phyloP scores from a whole-genome alignment of 2,113 vertebrate species.

The Eublepharis macularius region DNA sequence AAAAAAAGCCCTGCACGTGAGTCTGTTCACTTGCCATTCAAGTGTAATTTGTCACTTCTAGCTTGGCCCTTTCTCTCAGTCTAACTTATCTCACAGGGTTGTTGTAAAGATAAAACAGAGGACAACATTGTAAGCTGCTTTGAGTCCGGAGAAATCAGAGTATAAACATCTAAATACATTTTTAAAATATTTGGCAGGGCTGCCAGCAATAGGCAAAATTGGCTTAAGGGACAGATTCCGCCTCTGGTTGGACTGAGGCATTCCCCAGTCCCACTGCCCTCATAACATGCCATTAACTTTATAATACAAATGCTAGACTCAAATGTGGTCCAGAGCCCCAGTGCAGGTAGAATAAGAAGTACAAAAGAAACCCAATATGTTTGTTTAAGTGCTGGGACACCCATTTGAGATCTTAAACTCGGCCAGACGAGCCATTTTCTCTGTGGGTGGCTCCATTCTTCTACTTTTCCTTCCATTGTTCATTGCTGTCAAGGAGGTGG shows the following conservation, averaged over 20 bases:
- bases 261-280: not conserved
- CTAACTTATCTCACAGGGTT: too few relatives aligned
- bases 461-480: conserved; percentile 5
- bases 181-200: too few relatives aligned
- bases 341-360: not conserved
- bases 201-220: not conserved
- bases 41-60: too few relatives aligned
- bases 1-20: too few relatives aligned
- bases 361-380: not conserved
- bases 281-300: not conserved
- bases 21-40: too few relatives aligned
- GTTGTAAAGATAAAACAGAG: too few relatives aligned
- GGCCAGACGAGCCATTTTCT: conserved; percentile 13
- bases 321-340: not conserved
- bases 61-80: too few relatives aligned
- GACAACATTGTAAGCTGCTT: too few relatives aligned
- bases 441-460: not conserved
- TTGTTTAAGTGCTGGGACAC: conserved; percentile 7
- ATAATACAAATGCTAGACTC: not conserved
- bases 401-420: not conserved
- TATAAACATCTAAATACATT: too few relatives aligned
- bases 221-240: not conserved
- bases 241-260: too few relatives aligned
- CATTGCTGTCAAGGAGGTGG: conserved; percentile 1
- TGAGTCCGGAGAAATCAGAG: too few relatives aligned